Evolutionary conservation across 2,113 vertebrate species (phyloP), one percentile per base, ranked within the genome.

Genomic region (Pseudorhombus dupliciocellatus): DNA sequence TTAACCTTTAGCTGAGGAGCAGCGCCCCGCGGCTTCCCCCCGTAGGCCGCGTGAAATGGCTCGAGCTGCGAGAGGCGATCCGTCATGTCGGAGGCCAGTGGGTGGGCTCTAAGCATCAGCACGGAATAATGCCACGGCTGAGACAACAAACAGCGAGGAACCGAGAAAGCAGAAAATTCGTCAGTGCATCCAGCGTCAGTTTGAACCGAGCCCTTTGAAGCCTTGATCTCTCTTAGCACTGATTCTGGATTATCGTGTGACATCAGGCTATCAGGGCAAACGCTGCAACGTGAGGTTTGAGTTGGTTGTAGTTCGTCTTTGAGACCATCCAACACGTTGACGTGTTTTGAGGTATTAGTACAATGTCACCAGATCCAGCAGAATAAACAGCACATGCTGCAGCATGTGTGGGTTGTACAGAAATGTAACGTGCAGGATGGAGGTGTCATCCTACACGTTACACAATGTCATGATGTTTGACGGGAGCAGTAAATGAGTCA

Each of bases 1-100:
- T 71, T 84, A 78, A 86, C 87, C 85, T 87, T 70, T 75, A 65
- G 24, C 60, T 30, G 34, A 5, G 62, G 64, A 54, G 69, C 75
- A 72, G 71, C 57, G 25, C 66, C 72, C 75, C 51, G 63, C 67
- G 5, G 65, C 48, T 64, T 37, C 68, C 67, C 48, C 46, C 73
- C 40, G 73, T 15, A 63, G 20, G 53, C 50, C 21, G 1, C 2
- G 54, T 14, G 14, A 46, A 46, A 46, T 46, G 42, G 42, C 42
- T 46, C 4, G 42, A 46, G 16, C 42, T 46, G 15, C 8, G 9
- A 57, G 28, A 69, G 64, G 59, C 74, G 22, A 66, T 52, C 53
- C 2, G 21, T 56, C 25, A 8, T 34, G 57, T 67, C 40, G 0
- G 22, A 53, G 44, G 40, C 34, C 48, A 46, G 42, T 18, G 5